Evolutionary conservation across 2,113 vertebrate species (phyloP).

Genomic region (Scomber scombrus): DNA sequence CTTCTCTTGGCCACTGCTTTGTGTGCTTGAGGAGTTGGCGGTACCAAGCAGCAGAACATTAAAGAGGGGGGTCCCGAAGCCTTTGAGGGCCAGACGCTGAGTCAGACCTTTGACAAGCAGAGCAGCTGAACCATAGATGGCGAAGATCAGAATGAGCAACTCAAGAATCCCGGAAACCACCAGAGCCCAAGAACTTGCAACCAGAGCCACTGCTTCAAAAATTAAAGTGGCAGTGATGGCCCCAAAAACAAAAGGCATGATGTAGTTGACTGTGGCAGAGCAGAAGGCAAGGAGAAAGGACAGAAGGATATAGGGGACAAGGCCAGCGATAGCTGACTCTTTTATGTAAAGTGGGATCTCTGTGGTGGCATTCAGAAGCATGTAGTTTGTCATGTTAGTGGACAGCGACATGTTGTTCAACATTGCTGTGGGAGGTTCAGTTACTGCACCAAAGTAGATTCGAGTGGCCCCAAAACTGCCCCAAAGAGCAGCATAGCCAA

Average conservation of each 20-base stretch:
- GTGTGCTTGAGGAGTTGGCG: slow-evolving; percentile 78
- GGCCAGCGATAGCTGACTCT: slow-evolving; percentile 86
- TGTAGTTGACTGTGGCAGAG: slow-evolving; percentile 91
- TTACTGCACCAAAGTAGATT: slow-evolving; percentile 80
- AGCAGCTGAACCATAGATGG: slow-evolving; percentile 87
- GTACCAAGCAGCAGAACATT: slow-evolving; percentile 90
- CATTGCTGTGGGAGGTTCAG: background rate
- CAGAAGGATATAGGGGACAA: slow-evolving; percentile 88
- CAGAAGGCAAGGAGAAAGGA: slow-evolving; percentile 90
- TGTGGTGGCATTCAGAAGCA: slow-evolving; percentile 20
- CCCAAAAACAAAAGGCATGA: slow-evolving; percentile 93
- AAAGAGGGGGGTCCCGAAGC: slow-evolving; percentile 92
- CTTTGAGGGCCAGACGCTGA: slow-evolving; percentile 88
- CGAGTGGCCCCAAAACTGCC: slow-evolving; percentile 88
- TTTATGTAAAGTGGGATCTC: slow-evolving; percentile 2
- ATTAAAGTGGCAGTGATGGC: slow-evolving; percentile 87
- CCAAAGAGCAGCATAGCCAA: slow-evolving; percentile 92
- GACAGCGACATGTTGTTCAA: slow-evolving; percentile 5
- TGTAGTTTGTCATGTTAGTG: background rate
- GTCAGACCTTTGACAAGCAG: slow-evolving; percentile 90
- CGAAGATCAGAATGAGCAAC: slow-evolving; percentile 86
- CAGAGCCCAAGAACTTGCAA: slow-evolving; percentile 84
- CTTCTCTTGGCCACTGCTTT: slow-evolving; percentile 87
- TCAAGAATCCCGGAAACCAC: slow-evolving; percentile 87
- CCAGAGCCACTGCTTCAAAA: slow-evolving; percentile 88